Conservation (phyloP, 2,888 invertebrate species). For the Cephus runcator region DNA sequence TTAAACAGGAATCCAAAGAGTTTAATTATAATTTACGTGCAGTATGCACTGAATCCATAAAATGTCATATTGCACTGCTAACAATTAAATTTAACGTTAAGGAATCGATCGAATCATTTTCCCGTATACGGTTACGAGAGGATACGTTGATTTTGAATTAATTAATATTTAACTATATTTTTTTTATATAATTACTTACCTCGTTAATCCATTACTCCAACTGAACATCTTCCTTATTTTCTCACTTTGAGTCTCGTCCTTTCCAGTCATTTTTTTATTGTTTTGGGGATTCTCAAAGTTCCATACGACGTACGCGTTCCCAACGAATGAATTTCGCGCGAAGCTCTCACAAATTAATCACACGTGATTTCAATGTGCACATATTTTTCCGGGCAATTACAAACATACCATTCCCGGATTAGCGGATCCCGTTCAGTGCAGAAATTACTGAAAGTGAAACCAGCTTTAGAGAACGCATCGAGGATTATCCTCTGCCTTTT, state of each 20-base stretch:
- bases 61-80: not conserved
- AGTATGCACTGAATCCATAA: not conserved
- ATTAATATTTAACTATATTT: not conserved
- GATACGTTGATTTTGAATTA: not conserved
- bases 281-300: not conserved
- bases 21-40: too few species aligned
- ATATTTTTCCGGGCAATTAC: not conserved
- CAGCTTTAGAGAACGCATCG: not conserved
- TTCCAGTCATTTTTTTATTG: conserved; percentile 14
- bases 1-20: too few species aligned
- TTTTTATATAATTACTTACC: conserved; percentile 21
- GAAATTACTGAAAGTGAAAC: conserved; percentile 1
- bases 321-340: not conserved
- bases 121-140: too few species aligned
- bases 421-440: not conserved
- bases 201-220: conserved; percentile 69
- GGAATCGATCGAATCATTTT: not conserved
- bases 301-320: not conserved
- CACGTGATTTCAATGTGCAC: not conserved
- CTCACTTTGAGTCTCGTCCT: conserved; percentile 60
- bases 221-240: conserved; percentile 73
- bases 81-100: not conserved
- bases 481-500: not conserved
- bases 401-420: not conserved
- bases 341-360: not conserved